Percentiles rank a stretch among this genome's conserved stretches.
These are phyloP conservation scores for Orientallactaga sibirica DNA, from an alignment of 2,797 vertebrate genomes.

Conservation along the genomic window DNA sequence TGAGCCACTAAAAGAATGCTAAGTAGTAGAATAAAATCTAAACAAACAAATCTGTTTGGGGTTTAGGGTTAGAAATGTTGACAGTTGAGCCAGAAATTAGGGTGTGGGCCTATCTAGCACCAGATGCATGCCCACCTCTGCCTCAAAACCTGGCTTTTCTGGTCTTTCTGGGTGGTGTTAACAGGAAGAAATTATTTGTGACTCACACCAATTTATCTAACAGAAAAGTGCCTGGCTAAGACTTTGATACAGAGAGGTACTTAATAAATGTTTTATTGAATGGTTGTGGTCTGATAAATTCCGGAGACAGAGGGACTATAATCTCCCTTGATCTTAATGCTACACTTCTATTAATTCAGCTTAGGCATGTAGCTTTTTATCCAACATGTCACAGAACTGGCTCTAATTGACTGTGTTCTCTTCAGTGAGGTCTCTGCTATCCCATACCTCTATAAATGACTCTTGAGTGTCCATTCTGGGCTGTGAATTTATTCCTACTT, in stretches of 20 bases:
- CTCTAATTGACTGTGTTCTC: slow-evolving; percentile 62
- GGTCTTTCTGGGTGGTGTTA: background rate
- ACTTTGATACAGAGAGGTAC: slow-evolving; percentile 53
- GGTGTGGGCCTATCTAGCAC: background rate
- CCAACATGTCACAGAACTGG: slow-evolving; percentile 29
- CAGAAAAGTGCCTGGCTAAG: slow-evolving; percentile 30
- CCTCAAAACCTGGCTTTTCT: background rate
- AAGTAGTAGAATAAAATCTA: slow-evolving; percentile 48
- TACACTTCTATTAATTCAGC: slow-evolving; percentile 42
- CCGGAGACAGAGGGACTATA: slow-evolving; percentile 32
- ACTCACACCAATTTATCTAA: slow-evolving; percentile 62
- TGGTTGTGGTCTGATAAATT: slow-evolving; percentile 65
- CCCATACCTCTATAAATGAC: slow-evolving; percentile 46
- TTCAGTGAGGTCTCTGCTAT: slow-evolving; percentile 38
- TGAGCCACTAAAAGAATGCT: background rate
- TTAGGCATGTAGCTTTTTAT: slow-evolving; percentile 56
- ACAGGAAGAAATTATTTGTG: slow-evolving; percentile 11
- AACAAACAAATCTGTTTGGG: background rate
- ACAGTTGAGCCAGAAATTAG: background rate
- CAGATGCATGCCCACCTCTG: no score
- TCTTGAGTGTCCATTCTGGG: slow-evolving; percentile 46
- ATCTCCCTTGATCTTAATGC: slow-evolving; percentile 66
- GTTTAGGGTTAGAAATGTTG: background rate
- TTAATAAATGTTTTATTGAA: slow-evolving; percentile 65
- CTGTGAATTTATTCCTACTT: slow-evolving; percentile 54